These are phyloP conservation scores for Ridgeia piscesae DNA, from an alignment of 1,140 invertebrate species.

Conservation along the genomic window DNA sequence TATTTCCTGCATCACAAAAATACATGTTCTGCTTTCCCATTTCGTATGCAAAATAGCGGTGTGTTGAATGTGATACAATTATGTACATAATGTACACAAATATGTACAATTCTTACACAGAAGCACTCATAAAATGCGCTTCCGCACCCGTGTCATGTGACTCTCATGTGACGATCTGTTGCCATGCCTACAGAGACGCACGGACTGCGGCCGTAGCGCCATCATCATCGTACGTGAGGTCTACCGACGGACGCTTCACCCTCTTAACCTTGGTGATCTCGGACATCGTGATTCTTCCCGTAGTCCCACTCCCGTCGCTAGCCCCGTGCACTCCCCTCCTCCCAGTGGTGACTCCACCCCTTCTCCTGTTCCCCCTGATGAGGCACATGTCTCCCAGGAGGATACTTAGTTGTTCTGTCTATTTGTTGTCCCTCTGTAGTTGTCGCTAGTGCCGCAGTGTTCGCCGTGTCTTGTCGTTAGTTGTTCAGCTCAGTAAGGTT, in stretches of 20 bases:
- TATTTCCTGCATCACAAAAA: not conserved
- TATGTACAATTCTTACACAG: not conserved
- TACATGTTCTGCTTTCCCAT: not conserved
- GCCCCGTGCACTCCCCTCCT: not conserved
- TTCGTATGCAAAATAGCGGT: not conserved
- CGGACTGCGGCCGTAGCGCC: slow-evolving; percentile 1
- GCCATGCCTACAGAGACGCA: not conserved
- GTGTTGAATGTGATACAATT: not conserved
- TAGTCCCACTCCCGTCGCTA: not conserved
- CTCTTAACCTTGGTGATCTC: not conserved
- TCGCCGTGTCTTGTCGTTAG: not conserved
- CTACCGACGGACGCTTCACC: slow-evolving; percentile 11
- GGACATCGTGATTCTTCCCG: not conserved
- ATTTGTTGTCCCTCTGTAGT: not conserved
- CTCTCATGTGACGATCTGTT: not conserved
- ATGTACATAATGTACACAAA: too few relatives aligned
- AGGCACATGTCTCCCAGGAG: not conserved
- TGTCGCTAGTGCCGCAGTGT: not conserved
- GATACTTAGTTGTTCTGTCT: not conserved
- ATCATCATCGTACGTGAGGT: slow-evolving; percentile 15
- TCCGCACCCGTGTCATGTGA: not conserved
- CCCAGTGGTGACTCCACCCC: not conserved
- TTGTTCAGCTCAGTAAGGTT: not conserved
- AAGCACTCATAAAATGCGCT: not conserved
- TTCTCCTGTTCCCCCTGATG: not conserved